A percentile compares a stretch with the other conserved stretches of the same genome.
Conservation (phyloP, 2,113 vertebrate genomes). For the Lates calcarifer region DNA sequence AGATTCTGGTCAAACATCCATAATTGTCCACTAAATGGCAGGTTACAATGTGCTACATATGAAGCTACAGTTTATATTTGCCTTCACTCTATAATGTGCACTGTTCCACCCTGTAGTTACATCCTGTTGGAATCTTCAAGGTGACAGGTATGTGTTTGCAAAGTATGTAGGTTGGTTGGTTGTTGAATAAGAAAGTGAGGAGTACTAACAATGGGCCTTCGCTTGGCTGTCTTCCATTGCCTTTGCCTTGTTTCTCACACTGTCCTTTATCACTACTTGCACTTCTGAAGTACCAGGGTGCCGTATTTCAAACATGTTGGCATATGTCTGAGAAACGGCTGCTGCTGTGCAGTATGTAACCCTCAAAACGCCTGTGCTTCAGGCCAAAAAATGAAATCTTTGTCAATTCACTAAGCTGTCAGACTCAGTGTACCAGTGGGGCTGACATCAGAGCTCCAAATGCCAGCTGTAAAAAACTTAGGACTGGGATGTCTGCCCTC, state of each 20-base stretch:
- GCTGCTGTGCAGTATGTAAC: slow-evolving; percentile 50
- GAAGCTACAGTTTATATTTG: background rate
- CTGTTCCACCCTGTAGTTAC: slow-evolving; percentile 21
- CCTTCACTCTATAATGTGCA: background rate
- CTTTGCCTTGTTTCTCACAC: slow-evolving; percentile 22
- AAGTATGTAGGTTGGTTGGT: slow-evolving; percentile 25
- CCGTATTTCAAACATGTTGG: slow-evolving; percentile 56
- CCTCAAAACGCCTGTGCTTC: slow-evolving; percentile 55
- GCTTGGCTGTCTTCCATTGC: slow-evolving; percentile 29
- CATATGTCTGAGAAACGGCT: slow-evolving; percentile 56
- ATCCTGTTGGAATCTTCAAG: slow-evolving; percentile 7
- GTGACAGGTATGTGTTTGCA: slow-evolving; percentile 17
- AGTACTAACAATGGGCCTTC: slow-evolving; percentile 19
- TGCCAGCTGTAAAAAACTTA: slow-evolving; percentile 30
- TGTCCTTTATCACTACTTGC: slow-evolving; percentile 34
- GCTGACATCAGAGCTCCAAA: slow-evolving; percentile 42
- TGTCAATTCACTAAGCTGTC: slow-evolving; percentile 54
- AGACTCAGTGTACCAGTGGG: slow-evolving; percentile 26
- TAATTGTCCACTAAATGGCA: background rate
- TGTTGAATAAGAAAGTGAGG: slow-evolving; percentile 27
- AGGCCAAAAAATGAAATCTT: slow-evolving; percentile 56
- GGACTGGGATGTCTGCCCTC: slow-evolving; percentile 37
- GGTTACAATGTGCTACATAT: background rate
- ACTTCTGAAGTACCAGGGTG: slow-evolving; percentile 30
- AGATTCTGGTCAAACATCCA: background rate